Evolutionary conservation across 1,140 invertebrate species (phyloP), one percentile per base, ranked within the genome.

Genomic region (Calephelis virginiensis): DNA sequence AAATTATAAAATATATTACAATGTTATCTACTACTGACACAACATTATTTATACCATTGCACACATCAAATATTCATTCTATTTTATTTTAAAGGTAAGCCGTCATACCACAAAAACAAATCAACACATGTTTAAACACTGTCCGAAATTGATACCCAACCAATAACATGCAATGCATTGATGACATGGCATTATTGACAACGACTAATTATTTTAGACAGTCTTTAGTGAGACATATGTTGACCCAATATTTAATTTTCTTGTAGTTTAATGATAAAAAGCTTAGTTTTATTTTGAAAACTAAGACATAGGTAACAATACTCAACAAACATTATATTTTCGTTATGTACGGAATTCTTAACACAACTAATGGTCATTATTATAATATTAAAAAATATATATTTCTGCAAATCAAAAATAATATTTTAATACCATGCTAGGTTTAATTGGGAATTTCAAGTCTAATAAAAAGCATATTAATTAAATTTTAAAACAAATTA

Each of bases 341-440:
- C 28, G 37, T 37, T 56, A 56, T 37, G 53, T 56, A 56, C 28
- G 12, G 28, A 28, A 28, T 56, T 37, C 53, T 56, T 56, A 56
- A 10, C 28, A 56, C 10, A 10, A 17, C 28, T 11, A 28, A 8
- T 7, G 53, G 17, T 56, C 50, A 28, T 28, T 11, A 53, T 28
- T 53, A 53, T 6, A 17, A 28, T 37, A 28, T 37, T 56, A 7
- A 56, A 56, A 56, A 28, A 60, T 1, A 60, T 28, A 37, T 38
- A 28, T 60, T 60, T 28, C n/a, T 60, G 56, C 56, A 37, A 60
- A 60, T 28, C 11, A 17, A 28, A 60, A 60, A 68, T 53, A 49
- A 50, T 62, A 47, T 28, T 46, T 62, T 63, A 37, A 62, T 10
- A 13, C 12, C 14, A 48, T 50, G 62, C 28, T 28, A 28, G 28